Evolutionary conservation across 2,113 vertebrate genomes (phyloP).

Genomic region (Puma concolor): DNA sequence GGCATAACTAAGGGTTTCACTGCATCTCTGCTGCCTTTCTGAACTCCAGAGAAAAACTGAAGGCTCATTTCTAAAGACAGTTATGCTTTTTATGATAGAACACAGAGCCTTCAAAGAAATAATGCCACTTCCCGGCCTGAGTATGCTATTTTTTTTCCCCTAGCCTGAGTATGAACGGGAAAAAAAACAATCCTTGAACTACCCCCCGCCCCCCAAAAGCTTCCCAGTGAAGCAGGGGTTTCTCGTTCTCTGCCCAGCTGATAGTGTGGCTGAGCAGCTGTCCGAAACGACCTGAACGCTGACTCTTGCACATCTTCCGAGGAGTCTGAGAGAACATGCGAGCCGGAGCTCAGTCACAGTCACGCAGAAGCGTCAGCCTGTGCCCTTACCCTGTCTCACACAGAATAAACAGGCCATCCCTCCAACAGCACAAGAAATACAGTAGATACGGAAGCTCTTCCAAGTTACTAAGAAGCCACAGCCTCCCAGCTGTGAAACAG

Average conservation of each 20-base stretch:
- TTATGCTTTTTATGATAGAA: background rate
- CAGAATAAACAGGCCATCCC: background rate
- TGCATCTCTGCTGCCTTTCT: background rate
- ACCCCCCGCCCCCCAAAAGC: background rate
- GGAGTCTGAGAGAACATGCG: no score
- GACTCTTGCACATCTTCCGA: background rate
- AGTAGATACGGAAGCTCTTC: background rate
- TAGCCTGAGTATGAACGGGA: background rate
- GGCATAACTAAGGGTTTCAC: background rate
- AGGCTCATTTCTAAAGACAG: background rate
- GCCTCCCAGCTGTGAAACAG: background rate
- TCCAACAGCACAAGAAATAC: background rate
- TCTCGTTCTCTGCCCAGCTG: background rate
- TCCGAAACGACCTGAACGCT: background rate
- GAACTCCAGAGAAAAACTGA: background rate
- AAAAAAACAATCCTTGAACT: background rate
- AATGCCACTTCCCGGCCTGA: conserved; percentile 14
- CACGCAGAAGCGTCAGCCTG: accelerated
- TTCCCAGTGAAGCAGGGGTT: background rate
- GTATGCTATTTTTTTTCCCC: background rate
- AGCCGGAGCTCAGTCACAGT: background rate
- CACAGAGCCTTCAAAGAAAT: conserved; percentile 29
- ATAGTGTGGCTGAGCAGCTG: background rate
- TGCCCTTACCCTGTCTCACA: accelerated
- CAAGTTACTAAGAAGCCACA: background rate